Percentiles rank a stretch among this genome's conserved stretches.
phyloP scores from a whole-genome alignment of 2,797 vertebrate species.

The Tachyglossus aculeatus region DNA sequence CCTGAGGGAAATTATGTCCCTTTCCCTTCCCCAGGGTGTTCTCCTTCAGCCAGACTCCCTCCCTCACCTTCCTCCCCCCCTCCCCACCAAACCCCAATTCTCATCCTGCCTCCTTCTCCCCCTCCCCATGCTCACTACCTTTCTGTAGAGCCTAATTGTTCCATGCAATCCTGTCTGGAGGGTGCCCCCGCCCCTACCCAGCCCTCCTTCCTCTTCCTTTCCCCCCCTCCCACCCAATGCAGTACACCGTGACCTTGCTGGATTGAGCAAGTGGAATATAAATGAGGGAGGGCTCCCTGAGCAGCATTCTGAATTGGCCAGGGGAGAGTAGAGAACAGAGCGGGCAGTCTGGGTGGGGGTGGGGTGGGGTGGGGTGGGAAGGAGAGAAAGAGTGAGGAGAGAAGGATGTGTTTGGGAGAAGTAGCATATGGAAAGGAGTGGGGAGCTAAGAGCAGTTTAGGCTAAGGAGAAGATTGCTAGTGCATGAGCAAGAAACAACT shows the following conservation, averaged over 20 bases:
- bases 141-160: background rate
- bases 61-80: background rate
- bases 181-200: background rate
- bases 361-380: background rate
- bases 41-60: background rate
- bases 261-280: constrained; percentile 12
- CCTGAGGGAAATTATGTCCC: background rate
- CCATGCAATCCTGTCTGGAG: background rate
- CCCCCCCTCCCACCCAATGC: background rate
- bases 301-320: background rate
- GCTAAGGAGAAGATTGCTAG: no score
- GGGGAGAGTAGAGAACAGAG: background rate
- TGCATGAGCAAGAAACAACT: no score
- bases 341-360: background rate
- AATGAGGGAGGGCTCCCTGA: background rate
- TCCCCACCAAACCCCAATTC: background rate
- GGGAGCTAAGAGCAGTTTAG: no score
- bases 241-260: constrained; percentile 14
- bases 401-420: background rate
- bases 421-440: no score
- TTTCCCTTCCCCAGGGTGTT: background rate
- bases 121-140: background rate
- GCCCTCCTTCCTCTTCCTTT: background rate
- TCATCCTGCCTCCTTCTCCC: background rate
- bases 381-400: background rate